Conservation (phyloP, 2,113 vertebrate genomes). For the Dasypus novemcinctus region DNA sequence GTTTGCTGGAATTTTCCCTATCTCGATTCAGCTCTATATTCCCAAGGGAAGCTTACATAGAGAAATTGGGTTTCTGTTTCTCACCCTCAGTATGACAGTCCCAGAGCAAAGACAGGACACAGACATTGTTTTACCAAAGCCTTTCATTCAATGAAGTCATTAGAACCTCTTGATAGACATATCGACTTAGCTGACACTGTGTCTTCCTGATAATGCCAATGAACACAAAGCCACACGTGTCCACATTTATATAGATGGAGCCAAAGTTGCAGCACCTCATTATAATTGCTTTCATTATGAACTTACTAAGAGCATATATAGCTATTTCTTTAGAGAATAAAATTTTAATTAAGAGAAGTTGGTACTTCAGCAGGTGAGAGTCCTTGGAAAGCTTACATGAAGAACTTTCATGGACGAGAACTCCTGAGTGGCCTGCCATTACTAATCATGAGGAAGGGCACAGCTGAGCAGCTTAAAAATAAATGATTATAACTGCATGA, state of each 20-base stretch:
- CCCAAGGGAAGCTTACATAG: not conserved
- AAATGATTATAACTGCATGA: constrained; percentile 65
- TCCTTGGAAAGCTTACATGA: constrained; percentile 68
- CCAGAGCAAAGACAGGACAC: not conserved
- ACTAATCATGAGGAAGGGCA: constrained; percentile 80
- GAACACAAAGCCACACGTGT: not conserved
- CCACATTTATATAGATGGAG: constrained; percentile 3
- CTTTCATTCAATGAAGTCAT: not conserved
- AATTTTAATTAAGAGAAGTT: constrained; percentile 82
- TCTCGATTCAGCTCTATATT: not conserved
- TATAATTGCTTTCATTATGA: constrained; percentile 74
- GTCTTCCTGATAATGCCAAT: not conserved
- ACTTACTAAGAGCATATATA: constrained; percentile 73
- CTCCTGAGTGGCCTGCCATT: constrained; percentile 77
- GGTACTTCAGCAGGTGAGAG: constrained; percentile 79
- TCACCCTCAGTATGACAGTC: not conserved
- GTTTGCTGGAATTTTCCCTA: not conserved
- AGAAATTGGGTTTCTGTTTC: not conserved
- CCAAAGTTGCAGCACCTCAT: not conserved
- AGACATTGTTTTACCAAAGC: not conserved
- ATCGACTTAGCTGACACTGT: not conserved
- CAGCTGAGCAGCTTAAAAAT: constrained; percentile 75
- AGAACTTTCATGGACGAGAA: constrained; percentile 61
- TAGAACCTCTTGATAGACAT: not conserved
- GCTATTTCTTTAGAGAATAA: constrained; percentile 77